Evolutionary conservation across 2,113 vertebrate species (phyloP).

Genomic region (Pica pica): DNA sequence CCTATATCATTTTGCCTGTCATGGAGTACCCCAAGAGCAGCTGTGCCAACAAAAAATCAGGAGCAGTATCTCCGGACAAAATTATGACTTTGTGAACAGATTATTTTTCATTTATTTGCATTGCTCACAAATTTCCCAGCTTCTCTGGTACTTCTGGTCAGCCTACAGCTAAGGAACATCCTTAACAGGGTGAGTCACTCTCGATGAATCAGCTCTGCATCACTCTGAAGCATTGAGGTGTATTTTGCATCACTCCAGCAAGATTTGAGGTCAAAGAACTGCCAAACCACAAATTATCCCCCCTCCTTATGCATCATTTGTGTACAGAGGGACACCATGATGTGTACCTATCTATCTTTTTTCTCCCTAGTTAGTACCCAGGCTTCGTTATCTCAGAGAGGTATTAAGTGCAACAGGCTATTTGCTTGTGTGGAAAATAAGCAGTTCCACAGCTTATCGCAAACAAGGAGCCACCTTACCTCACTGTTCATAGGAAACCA

Average conservation of each 20-base stretch:
- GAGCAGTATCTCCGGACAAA: not conserved
- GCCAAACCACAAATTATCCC: not conserved
- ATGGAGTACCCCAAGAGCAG: not conserved
- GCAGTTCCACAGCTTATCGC: not conserved
- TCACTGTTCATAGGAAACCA: accelerated
- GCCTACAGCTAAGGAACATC: not conserved
- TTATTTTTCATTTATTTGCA: not conserved
- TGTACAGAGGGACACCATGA: not conserved
- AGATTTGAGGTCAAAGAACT: not conserved
- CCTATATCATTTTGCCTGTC: accelerated
- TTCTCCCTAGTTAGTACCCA: not conserved
- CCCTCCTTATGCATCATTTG: not conserved
- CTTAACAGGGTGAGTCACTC: not conserved
- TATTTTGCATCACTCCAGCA: not conserved
- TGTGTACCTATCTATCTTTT: not conserved
- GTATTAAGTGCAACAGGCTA: not conserved
- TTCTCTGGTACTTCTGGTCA: not conserved
- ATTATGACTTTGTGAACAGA: not conserved
- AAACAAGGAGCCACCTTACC: not conserved
- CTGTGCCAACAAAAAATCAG: not conserved
- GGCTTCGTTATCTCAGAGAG: not conserved
- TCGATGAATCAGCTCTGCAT: not conserved
- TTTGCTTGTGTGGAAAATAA: not conserved
- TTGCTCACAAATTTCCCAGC: not conserved
- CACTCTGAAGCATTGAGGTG: not conserved